Evolutionary conservation across 2,888 invertebrate species (phyloP), one percentile per base, ranked within the genome.

Genomic region (Brachyptera putata): DNA sequence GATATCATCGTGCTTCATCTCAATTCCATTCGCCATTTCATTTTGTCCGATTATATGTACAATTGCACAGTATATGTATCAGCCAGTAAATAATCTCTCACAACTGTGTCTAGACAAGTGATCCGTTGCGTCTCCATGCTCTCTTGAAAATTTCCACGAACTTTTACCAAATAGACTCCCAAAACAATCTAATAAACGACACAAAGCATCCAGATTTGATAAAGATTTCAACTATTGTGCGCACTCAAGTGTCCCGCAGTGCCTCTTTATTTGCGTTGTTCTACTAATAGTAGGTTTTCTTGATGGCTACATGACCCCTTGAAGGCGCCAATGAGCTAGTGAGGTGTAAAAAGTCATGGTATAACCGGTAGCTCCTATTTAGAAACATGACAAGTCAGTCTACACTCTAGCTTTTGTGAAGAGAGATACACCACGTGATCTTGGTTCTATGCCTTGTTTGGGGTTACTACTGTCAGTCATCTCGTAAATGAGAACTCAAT

Each of bases 401-500:
- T 46, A 14, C 41, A 16, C 21, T 41, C 18, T 41, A 18, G 46
- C 3, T n/a, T 14, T 16, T 21, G 24, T 46, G 22, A 21, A 21
- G 3, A 3, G 21, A n/a, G 46, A 2, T 21, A 3, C 22, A 9
- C n/a, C 24, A 3, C 3, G 24, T 30, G 30, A 30, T 11, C 13
- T 22, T 21, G 22, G 4, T 22, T 13, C 24, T 18, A 2, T n/a
- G 24, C 24, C 21, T 56, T 62, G 58, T 62, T 59, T 59, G 49
- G 58, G 49, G 56, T 56, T 41, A 25, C 57, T 30, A 59, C 59
- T 62, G 62, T 59, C 59, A 62, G 50, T 62, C 56, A 56, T 21
- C 22, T 46, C 46, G 46, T 24, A 46, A 46, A 16, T 22, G 53
- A 53, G 53, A 36, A 53, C 53, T 53, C 53, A 53, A 53, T 53